These are phyloP conservation scores for Elaphurus davidianus DNA, from an alignment of 2,113 vertebrate species.

Conservation along the genomic window DNA sequence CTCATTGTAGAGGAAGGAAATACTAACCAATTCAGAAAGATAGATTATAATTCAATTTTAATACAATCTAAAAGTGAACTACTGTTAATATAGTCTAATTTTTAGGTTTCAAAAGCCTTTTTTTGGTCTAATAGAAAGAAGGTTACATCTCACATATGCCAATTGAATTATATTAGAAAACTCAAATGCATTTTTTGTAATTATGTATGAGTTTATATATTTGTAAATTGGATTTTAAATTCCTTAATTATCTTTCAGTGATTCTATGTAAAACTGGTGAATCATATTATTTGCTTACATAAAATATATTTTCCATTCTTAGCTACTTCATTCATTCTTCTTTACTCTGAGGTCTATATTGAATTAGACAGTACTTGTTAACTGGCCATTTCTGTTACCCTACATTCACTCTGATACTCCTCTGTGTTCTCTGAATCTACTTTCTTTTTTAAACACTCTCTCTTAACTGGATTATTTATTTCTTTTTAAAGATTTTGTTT, in stretches of 20 bases:
- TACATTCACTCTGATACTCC: not conserved
- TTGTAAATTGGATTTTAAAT: not conserved
- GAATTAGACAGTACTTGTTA: not conserved
- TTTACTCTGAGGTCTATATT: not conserved
- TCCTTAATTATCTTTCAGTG: not conserved
- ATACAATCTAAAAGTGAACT: constrained; percentile 18
- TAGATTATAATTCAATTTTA: constrained; percentile 51
- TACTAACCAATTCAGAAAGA: constrained; percentile 36
- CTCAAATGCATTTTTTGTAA: not conserved
- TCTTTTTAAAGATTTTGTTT: not conserved
- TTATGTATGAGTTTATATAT: not conserved
- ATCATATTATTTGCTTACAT: not conserved
- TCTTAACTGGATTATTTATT: not conserved
- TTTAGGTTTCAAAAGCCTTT: constrained; percentile 25
- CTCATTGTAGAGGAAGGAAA: constrained; percentile 43
- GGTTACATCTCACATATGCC: constrained; percentile 5
- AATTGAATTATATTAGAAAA: constrained; percentile 29
- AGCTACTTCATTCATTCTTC: not conserved
- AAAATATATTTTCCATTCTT: not conserved
- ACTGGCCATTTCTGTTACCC: not conserved
- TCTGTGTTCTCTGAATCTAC: not conserved
- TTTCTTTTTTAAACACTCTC: not conserved
- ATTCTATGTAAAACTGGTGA: not conserved
- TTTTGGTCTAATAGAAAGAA: constrained; percentile 41
- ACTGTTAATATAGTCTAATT: constrained; percentile 7